phyloP scores from a whole-genome alignment of 2,113 vertebrate species.

The Agapornis roseicollis region DNA sequence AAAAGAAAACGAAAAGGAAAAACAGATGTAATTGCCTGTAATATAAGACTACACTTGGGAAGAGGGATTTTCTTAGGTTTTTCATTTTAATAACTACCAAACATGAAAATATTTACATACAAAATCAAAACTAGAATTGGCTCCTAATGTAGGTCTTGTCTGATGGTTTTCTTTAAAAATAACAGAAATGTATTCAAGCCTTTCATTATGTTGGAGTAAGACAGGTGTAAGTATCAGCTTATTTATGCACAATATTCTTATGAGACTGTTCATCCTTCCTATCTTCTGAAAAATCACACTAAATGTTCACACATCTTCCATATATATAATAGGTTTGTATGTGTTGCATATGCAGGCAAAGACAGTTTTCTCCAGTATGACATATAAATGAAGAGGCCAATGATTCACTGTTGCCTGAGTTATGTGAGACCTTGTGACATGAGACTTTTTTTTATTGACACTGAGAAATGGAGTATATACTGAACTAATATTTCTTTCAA shows the following conservation, averaged over 20 bases:
- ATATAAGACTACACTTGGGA: background rate
- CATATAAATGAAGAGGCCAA: background rate
- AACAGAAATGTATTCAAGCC: background rate
- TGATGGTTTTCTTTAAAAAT: background rate
- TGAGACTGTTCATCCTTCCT: background rate
- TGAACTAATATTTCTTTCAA: background rate
- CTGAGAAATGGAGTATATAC: background rate
- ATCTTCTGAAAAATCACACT: background rate
- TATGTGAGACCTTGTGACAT: background rate
- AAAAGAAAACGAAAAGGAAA: no score
- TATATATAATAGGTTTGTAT: rapidly evolving
- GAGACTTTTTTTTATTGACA: background rate
- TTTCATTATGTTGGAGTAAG: background rate
- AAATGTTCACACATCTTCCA: background rate
- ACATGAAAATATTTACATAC: background rate
- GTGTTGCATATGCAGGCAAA: background rate
- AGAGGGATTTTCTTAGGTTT: background rate
- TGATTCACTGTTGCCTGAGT: background rate
- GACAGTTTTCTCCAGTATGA: background rate
- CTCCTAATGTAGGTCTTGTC: background rate
- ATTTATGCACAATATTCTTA: background rate
- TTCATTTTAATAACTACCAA: background rate
- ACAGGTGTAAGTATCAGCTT: background rate
- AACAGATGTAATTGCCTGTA: background rate
- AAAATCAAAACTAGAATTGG: background rate